Percentiles rank a stretch among this genome's conserved stretches.
Evolutionary conservation across 2,113 vertebrate genomes (phyloP).

Genomic region (Poeciliopsis occidentalis): DNA sequence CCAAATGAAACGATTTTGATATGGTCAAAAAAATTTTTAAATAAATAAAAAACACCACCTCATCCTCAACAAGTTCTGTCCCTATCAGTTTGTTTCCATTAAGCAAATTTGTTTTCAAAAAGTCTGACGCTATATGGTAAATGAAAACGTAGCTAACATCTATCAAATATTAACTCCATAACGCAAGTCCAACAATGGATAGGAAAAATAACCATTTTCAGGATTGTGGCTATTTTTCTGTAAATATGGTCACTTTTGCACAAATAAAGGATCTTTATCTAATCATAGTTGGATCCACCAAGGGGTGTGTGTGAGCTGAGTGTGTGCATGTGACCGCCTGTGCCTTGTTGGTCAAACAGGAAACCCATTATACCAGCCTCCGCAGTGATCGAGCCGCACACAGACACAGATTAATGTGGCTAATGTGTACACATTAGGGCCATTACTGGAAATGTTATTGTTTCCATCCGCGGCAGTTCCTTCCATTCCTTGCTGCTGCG

Average conservation of each 20-base stretch:
- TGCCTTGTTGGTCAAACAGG: conserved; percentile 28
- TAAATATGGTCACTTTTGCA: not conserved
- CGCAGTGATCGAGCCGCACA: conserved; percentile 12
- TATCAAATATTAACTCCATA: too few relatives aligned
- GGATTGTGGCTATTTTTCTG: not conserved
- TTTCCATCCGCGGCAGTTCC: conserved; percentile 31
- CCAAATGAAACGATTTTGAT: too few relatives aligned
- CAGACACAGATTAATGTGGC: conserved; percentile 2
- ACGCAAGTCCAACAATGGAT: too few relatives aligned
- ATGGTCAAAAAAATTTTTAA: too few relatives aligned
- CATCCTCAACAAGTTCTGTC: too few relatives aligned
- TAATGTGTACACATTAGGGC: conserved; percentile 53
- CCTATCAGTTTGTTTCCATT: too few relatives aligned
- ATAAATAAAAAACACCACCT: too few relatives aligned
- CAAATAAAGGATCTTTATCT: not conserved
- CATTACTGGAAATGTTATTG: conserved; percentile 54
- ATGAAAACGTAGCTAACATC: too few relatives aligned
- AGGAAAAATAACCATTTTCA: too few relatives aligned
- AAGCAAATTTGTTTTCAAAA: too few relatives aligned
- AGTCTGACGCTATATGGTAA: too few relatives aligned
- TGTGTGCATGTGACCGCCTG: conserved; percentile 14
- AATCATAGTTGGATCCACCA: not conserved
- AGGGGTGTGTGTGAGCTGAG: not conserved
- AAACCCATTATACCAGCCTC: conserved; percentile 47
- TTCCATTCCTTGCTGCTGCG: conserved; percentile 9